Conservation (phyloP, 2,888 invertebrate genomes). For the Strigamia transsilvanica region DNA sequence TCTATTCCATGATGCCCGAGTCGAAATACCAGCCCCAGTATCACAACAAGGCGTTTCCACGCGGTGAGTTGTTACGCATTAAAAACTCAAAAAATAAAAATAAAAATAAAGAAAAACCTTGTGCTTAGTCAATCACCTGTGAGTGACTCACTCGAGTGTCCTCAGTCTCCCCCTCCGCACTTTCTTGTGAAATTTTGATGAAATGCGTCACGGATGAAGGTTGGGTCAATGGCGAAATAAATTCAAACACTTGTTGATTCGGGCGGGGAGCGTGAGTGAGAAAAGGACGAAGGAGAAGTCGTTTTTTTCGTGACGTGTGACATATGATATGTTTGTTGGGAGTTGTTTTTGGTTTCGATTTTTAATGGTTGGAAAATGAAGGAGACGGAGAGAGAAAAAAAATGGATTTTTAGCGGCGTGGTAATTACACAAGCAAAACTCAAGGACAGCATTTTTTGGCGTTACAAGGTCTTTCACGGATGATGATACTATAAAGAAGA, state of each 20-base stretch:
- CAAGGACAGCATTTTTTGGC: slow-evolving; percentile 1
- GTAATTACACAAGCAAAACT: slow-evolving; percentile 2
- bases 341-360: too few relatives aligned
- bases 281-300: too few relatives aligned
- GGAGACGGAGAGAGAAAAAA: neutral
- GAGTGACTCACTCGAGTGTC: neutral
- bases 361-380: too few relatives aligned
- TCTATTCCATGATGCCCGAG: slow-evolving; percentile 55
- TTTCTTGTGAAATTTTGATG: neutral
- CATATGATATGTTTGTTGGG: too few relatives aligned
- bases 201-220: too few relatives aligned
- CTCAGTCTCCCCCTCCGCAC: neutral
- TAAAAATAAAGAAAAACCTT: too few relatives aligned
- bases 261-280: too few relatives aligned
- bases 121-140: neutral
- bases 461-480: slow-evolving; percentile 13
- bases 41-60: slow-evolving; percentile 52
- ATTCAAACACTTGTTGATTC: too few relatives aligned
- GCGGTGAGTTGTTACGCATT: slow-evolving; percentile 53
- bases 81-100: neutral
- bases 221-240: too few relatives aligned
- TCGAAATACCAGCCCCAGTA: slow-evolving; percentile 55
- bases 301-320: too few relatives aligned
- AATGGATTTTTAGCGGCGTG: neutral
- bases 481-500: neutral